Base-by-base conservation (phyloP, 2,888 invertebrate genomes). In the Ormyrus rosae region DNA sequence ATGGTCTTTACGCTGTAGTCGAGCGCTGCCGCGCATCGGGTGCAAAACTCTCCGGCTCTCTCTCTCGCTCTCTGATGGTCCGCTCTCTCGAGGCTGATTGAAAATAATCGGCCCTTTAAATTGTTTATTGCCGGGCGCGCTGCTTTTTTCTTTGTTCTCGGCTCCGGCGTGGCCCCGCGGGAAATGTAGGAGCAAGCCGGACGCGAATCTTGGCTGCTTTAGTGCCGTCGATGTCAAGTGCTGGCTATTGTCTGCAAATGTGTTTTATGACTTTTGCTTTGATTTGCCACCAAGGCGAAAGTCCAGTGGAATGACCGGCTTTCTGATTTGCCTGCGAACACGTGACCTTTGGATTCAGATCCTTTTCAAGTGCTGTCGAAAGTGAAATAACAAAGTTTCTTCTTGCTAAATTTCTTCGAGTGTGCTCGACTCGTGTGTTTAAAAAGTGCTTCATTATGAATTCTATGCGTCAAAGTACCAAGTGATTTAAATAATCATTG, bases 1-100 rank as follows among this genome's bases (percentile, higher is more conserved):
- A 51, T 34, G 70, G 53, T 71, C 87, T 86, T 86, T 86, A 87
- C 86, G 87, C 86, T 87, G 88, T 87, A 88, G 89, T 89, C 86
- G 87, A 86, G 86, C 86, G 84, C 85, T 82, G 86, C 84, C 86
- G 84, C 84, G 56, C 76, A 63, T 76, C 76, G 75, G 48, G 61
- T 69, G 55, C 68, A 8, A 51, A 53, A 83, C 85, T 63, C 51
- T 83, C 85, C 84, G 34, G 2, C 86, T 83, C 81, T 82, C 75
- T 71, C 80, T 83, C 65, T 60, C 70, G 55, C 74, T 79, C 34
- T 48, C 46, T 34, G 34, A 34, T 34, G 34, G 34, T 34, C 4
- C 34, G 34, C 34, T 34, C 34, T 3, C 7, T 19, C 6, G 4
- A 4, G 58, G 10, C 51, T 61, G n/a, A 70, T 61, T 70, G 48